Base-by-base conservation (phyloP, 2,113 vertebrate species). In the Serinus canaria region DNA sequence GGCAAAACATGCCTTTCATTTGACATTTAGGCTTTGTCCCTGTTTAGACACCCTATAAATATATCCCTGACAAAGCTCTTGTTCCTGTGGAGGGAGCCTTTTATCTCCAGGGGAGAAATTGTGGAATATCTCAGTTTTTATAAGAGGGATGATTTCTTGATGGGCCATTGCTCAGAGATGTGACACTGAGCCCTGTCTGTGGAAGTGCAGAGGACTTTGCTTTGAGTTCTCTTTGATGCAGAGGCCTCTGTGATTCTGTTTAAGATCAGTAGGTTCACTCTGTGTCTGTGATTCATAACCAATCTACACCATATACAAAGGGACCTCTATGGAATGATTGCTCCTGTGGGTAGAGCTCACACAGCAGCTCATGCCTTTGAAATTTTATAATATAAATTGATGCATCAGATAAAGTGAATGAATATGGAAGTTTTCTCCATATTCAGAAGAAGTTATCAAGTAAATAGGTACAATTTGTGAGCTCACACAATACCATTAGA, bases 261-360 rank as follows among this genome's bases (percentile, higher is more conserved):
- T 14, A 24, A 79, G 56, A 58, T 53, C 11, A 20, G 33, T 30
- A 31, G 25, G 49, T 62, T 39, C 27, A 43, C 16, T 25, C 14
- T 77, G 14, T 68, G 33, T 63, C 8, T 85, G 47, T 80, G 41
- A 69, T 78, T 69, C 24, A 10, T 35, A 41, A 19, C 15, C 35
- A 21, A 53, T 17, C 46, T 21, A 7, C 14, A 9, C 1, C 2
- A 6, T 21, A 37, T 2, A 7, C 21, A 30, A 15, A 41, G 14
- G 7, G 19, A 15, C 41, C 33, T 59, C 49, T 31, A 2, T 39
- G 3, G 56, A 79, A 27, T 16, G 31, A 12, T 37, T n/a, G 13
- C 15, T 19, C 15, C 25, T 37, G 22, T 30, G 30, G 53, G 25
- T 5, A 31, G 55, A 43, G 18, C 41, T 35, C 30, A 21, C 37